Evolutionary conservation across 2,113 vertebrate species (phyloP).

Genomic region (Motacilla alba): DNA sequence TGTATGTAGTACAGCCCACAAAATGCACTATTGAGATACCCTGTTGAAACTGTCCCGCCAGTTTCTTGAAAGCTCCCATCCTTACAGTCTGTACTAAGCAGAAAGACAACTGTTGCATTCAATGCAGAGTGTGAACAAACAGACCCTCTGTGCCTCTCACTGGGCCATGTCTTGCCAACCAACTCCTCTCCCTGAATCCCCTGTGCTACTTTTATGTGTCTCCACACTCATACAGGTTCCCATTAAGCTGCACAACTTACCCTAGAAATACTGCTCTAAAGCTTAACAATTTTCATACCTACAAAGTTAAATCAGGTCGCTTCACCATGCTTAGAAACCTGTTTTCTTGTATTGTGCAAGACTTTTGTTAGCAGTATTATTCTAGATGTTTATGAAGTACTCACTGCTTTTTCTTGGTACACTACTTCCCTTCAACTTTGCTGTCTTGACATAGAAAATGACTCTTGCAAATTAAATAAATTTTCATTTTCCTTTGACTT

Average conservation of each 20-base stretch:
- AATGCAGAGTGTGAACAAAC: neutral
- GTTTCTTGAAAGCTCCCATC: neutral
- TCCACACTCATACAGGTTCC: constrained; percentile 42
- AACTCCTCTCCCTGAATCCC: neutral
- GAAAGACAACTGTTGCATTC: neutral
- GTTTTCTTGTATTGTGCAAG: constrained; percentile 19
- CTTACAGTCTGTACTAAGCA: neutral
- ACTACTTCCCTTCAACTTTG: constrained; percentile 39
- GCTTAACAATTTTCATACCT: constrained; percentile 3
- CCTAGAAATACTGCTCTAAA: neutral
- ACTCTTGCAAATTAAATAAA: constrained; percentile 49
- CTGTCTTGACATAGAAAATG: constrained; percentile 43
- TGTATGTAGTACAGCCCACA: neutral
- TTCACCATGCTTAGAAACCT: constrained; percentile 14
- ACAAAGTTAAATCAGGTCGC: constrained; percentile 27
- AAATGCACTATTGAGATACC: neutral
- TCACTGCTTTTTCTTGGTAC: constrained; percentile 44
- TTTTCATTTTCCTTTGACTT: neutral
- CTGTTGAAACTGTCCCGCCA: neutral
- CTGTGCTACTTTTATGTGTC: neutral
- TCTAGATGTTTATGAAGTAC: constrained; percentile 46
- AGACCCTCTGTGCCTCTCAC: neutral
- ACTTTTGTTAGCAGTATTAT: constrained; percentile 8
- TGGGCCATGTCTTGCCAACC: constrained; percentile 15
- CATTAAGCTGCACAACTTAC: constrained; percentile 8